Base-by-base conservation (phyloP, 1,140 invertebrate species). In the Drosophila albomicans region DNA sequence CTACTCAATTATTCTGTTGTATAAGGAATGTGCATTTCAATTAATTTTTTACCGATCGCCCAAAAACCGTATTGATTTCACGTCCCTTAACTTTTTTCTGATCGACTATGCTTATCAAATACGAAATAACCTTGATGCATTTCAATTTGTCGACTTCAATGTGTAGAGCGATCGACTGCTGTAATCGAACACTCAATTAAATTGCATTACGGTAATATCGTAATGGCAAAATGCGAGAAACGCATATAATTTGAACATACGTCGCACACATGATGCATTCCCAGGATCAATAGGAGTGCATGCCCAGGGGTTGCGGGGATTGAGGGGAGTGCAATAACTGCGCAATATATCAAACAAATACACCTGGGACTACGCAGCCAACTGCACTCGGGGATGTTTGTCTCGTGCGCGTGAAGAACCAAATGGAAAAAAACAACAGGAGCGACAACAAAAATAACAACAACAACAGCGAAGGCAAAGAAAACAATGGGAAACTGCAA, bases 271-370 rank as follows among this genome's bases (percentile, higher is more conserved):
- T 86, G 86, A 91, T 86, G 87, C 87, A 79, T 80, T 90, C 82
- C 65, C 81, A 82, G 62, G 32, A 70, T 61, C 52, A 41, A 59
- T 54, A 52, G 52, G 25, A 38, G 70, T 7, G 20, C 8, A 25
- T 28, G 35, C 16, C 5, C 16, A 11, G 10, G 41, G 16, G 2
- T 8, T 57, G 51, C 30, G 28, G 48, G 20, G 61, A 46, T 61
- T 25, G 20, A 25, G 20, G 20, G 20, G 57, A 68, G 66, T 79
- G 82, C 79, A 79, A 82, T 88, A 87, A 88, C 84, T 82, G 77
- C 85, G 84, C 84, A 87, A 87, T 87, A 88, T 88, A 88, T 87
- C 84, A 87, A 78, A 71, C 64, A 89, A 88, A 88, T 87, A 84
- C 84, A 87, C 84, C 84, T 87, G 84, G 84, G 84, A 89, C 84